phyloP scores from a whole-genome alignment of 2,888 invertebrate species.

The Cephus nigrinus region DNA sequence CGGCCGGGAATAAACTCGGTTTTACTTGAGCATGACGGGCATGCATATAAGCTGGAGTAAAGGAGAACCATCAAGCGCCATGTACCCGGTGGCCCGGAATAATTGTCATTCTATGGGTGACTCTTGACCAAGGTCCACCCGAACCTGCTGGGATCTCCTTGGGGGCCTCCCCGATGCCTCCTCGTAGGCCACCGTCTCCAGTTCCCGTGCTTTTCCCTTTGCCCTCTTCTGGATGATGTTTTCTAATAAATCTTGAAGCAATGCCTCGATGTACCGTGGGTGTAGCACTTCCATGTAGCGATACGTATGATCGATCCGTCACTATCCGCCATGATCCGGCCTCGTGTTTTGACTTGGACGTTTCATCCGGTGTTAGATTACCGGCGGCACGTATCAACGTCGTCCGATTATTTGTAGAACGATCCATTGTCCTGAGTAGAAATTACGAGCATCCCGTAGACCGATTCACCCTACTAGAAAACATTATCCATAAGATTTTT shows the following conservation, averaged over 20 bases:
- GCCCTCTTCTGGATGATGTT: too few relatives aligned
- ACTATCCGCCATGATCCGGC: neutral
- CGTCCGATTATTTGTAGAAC: slow-evolving; percentile 56
- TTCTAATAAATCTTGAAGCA: too few relatives aligned
- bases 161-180: too few relatives aligned
- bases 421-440: slow-evolving; percentile 50
- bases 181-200: too few relatives aligned
- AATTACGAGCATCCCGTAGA: neutral
- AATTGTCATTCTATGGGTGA: slow-evolving; percentile 56
- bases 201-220: too few relatives aligned
- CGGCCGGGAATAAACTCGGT: slow-evolving; percentile 55
- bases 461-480: slow-evolving; percentile 1
- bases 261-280: slow-evolving; percentile 7
- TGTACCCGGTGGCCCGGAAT: slow-evolving; percentile 58
- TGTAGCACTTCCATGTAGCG: too few relatives aligned
- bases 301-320: too few relatives aligned
- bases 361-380: slow-evolving; percentile 59
- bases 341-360: slow-evolving; percentile 54
- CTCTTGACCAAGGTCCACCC: neutral
- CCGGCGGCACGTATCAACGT: slow-evolving; percentile 20
- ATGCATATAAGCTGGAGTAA: slow-evolving; percentile 57
- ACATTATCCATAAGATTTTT: slow-evolving; percentile 14
- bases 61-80: slow-evolving; percentile 59
- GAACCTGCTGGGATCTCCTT: too few relatives aligned
- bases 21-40: slow-evolving; percentile 60